A percentile compares a stretch with the other conserved stretches of the same genome.
Conservation (phyloP, 2,113 vertebrate species). For the Tyto alba region DNA sequence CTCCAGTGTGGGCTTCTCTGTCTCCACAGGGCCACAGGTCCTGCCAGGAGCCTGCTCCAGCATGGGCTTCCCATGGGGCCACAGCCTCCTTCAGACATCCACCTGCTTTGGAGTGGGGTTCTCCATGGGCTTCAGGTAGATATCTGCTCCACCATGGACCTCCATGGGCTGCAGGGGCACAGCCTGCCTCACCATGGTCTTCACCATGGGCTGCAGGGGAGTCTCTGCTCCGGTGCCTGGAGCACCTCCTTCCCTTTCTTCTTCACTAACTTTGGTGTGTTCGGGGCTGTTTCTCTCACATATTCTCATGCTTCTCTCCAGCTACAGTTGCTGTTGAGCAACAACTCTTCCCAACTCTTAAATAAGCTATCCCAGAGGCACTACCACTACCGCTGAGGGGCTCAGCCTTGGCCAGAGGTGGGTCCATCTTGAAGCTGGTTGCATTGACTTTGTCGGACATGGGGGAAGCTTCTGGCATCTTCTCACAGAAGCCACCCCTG, state of each 20-base stretch:
- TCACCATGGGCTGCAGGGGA: no score
- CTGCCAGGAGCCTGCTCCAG: no score
- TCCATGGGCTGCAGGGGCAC: no score
- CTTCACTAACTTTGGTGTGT: no score
- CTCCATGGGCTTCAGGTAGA: background rate
- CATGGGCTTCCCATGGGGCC: background rate
- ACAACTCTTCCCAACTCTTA: background rate
- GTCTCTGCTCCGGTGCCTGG: no score
- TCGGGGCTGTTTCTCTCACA: no score
- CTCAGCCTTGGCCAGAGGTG: no score
- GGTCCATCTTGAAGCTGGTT: fast-evolving
- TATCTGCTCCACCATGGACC: no score
- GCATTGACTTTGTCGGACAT: fast-evolving
- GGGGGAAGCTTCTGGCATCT: background rate
- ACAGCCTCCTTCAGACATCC: background rate
- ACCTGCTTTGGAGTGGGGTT: background rate
- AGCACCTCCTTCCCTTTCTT: no score
- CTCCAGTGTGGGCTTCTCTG: background rate
- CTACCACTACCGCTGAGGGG: background rate
- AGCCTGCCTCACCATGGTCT: no score
- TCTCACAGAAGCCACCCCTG: background rate
- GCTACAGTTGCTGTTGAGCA: background rate
- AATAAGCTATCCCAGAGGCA: background rate
- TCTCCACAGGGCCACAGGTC: no score
- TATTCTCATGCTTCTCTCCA: no score